These are phyloP conservation scores for Tamandua tetradactyla DNA, from an alignment of 2,797 vertebrate species.

Conservation along the genomic window DNA sequence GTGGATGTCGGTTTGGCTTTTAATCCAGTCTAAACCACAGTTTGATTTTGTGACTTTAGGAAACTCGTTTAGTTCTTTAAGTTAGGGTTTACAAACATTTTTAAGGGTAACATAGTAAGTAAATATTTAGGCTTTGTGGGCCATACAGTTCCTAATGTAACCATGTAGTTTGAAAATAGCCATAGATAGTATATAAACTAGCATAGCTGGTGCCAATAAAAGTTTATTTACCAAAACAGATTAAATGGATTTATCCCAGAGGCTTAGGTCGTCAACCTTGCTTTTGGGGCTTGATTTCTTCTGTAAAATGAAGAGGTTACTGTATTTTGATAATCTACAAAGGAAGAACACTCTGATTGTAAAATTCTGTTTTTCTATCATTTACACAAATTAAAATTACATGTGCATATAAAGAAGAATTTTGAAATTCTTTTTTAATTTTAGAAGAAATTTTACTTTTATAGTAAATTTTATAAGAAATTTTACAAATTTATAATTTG, in stretches of 20 bases:
- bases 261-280: neutral
- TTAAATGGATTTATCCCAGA: neutral
- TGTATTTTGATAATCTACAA: neutral
- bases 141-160: neutral
- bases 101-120: neutral
- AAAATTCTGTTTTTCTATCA: neutral
- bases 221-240: neutral
- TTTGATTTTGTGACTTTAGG: slow-evolving; percentile 21
- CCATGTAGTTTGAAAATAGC: neutral
- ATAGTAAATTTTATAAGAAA: no score
- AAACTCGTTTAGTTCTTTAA: neutral
- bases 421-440: neutral
- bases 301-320: neutral
- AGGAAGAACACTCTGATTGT: neutral
- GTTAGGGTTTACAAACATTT: neutral
- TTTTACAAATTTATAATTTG: neutral
- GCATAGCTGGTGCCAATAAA: neutral
- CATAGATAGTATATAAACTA: neutral
- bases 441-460: slow-evolving; percentile 34
- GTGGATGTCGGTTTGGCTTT: neutral
- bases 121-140: neutral
- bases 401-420: neutral
- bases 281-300: neutral
- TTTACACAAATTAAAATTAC: neutral
- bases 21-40: neutral